Base-by-base conservation (phyloP, 2,797 vertebrate genomes). In the Pyrocephalus nanus region DNA sequence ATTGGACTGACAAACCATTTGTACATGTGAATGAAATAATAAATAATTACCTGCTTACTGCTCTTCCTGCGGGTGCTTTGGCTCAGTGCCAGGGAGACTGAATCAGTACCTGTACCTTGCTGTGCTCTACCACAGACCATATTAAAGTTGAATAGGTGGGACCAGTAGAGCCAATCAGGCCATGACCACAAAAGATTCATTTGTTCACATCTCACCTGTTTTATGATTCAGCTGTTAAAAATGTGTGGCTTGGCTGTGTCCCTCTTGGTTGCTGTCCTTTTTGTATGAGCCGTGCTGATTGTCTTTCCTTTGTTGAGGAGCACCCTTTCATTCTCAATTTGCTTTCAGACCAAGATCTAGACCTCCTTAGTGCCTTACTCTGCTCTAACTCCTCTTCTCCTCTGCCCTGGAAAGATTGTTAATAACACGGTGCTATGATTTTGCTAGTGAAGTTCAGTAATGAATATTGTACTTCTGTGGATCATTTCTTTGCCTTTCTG, bases 201-300 rank as follows among this genome's bases (percentile, higher is more conserved):
- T 40, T 86, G 23, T 71, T 73, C 30, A 25, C 42, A 55, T 74
- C 22, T 88, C 29, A 21, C 34, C 19, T 53, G 3, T 34, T 77
- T 83, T 70, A 48, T 0, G 2, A 48, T 43, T 45, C 40, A 65
- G 19, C 55, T 62, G 36, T 75, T 89, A 48, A 66, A 82, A 85
- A 42, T 6, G 3, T 34, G 11, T 67, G 36, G 19, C 18, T 51
- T 0, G 0, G 73, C 47, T 61, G 7, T 29, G 4, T 55, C 30
- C 9, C 36, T 57, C 26, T 74, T 3, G 1, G 12, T 43, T 36
- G 12, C n/a, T 62, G 45, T 36, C 2, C 2, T 50, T 91, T 73
- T 32, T 8, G 3, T 40, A 6, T 26, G 27, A 72, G n/a, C 40
- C 14, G 7, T 47, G 54, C 50, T 50, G 34, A 18, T 42, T 73